Evolutionary conservation across 2,797 vertebrate genomes (phyloP), one percentile per base, ranked within the genome.

Genomic region (Lemur catta): DNA sequence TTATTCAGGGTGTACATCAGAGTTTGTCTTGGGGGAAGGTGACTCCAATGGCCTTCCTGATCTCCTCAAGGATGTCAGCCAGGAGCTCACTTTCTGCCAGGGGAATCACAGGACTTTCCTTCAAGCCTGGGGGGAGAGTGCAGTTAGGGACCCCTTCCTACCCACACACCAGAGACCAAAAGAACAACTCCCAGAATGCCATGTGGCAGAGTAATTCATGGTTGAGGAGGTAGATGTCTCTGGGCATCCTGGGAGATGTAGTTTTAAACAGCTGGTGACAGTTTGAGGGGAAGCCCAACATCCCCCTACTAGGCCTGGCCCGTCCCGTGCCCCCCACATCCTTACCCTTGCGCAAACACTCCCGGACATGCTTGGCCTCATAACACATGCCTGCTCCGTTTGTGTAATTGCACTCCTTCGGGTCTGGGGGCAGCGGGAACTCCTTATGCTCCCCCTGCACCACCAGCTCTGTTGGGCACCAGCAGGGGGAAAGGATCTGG

Each of bases 341-440:
- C 92, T 97, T 97, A 99, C 99, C 99, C 98, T 98, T 98, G 11
- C 98, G 98, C 91, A 99, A 98, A 97, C 99, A 99, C 96, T 99
- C 98, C 0, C 99, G 99, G 41, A 99, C 99, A 22, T 99, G 99
- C 82, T 99, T 98, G 0, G 99, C 99, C 96, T 99, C 99, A 4
- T 99, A 99, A 43, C 98, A 95, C 98, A 99, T 97, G 94, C 99
- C 99, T 0, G 98, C 98, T 43, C 99, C 98, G 41, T 99, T 98
- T 1, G 26, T 0, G 97, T 99, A 99, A 97, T 99, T 99, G 26
- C 98, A 98, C 43, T 98, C 95, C 20, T 92, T 98, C 0, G 97
- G 43, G 93, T 55, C 33, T 38, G 79, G 2, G 91, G 94, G 94
- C 82, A 98, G 1, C 0, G 97, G 96, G 84, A 98, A 98, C 4